Evolutionary conservation across 2,113 vertebrate genomes (phyloP).

Genomic region (Engystomops pustulosus): DNA sequence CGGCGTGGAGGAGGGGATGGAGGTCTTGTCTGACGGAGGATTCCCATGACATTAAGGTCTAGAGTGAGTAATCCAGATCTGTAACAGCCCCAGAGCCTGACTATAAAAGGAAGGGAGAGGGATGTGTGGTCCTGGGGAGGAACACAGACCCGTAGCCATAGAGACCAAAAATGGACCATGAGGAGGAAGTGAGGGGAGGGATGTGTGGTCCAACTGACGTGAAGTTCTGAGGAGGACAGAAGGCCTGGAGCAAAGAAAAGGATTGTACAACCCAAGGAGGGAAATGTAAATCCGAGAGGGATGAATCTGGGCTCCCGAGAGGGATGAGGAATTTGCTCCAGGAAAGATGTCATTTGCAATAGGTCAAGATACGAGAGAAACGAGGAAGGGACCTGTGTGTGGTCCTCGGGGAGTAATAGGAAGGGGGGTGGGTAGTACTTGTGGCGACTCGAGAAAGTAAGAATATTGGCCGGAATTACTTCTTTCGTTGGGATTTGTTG

Average conservation of each 20-base stretch:
- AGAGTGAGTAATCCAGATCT: slow-evolving; percentile 53
- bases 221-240: background rate
- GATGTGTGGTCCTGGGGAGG: slow-evolving; percentile 28
- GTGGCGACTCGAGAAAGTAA: too few species aligned
- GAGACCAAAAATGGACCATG: slow-evolving; percentile 29
- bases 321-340: background rate
- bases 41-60: slow-evolving; percentile 60
- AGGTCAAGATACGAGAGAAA: background rate
- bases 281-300: background rate
- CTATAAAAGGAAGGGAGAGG: slow-evolving; percentile 57
- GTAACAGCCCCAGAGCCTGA: slow-evolving; percentile 36
- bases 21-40: slow-evolving; percentile 46
- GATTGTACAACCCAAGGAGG: background rate
- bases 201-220: slow-evolving; percentile 6
- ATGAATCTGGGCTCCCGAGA: background rate
- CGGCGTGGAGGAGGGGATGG: slow-evolving; percentile 17
- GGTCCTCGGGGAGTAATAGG: background rate
- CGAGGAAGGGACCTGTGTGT: background rate
- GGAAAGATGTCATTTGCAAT: slow-evolving; percentile 18
- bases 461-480: too few species aligned
- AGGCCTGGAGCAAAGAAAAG: background rate
- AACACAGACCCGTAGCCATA: slow-evolving; percentile 18
- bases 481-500: too few species aligned
- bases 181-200: background rate
- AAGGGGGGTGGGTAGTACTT: too few species aligned